Percentiles rank a stretch among this genome's conserved stretches.
Evolutionary conservation across 2,888 invertebrate species (phyloP).

Genomic region (Oithona nana): DNA sequence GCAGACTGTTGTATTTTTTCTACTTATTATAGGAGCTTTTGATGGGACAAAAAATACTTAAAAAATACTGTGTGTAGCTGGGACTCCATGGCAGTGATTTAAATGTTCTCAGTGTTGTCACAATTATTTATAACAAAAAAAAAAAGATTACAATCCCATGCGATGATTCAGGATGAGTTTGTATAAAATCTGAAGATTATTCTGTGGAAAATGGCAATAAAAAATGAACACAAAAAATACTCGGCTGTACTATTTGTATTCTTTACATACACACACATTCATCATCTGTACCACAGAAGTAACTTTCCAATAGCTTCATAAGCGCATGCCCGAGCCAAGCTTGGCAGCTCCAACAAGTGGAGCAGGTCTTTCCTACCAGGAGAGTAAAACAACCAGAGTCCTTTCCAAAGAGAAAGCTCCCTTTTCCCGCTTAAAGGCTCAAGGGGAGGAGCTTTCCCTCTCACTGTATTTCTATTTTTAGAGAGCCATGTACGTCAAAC

Average conservation of each 20-base stretch:
- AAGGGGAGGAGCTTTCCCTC: neutral
- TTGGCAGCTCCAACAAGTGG: constrained; percentile 10
- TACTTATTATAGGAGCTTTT: no score
- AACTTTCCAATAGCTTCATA: no score
- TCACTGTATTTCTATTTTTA: neutral
- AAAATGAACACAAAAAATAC: no score
- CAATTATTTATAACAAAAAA: neutral
- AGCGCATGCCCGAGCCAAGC: neutral
- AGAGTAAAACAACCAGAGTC: neutral
- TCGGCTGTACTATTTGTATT: no score
- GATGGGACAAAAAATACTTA: neutral
- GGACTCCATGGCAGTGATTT: neutral
- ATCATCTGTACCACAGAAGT: no score
- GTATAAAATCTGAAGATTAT: neutral
- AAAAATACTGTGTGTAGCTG: neutral
- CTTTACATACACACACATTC: no score
- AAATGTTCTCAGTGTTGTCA: neutral
- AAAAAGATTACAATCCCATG: no score
- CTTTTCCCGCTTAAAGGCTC: neutral
- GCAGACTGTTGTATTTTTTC: no score
- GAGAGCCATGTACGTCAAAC: constrained; percentile 8
- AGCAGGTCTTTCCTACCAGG: neutral
- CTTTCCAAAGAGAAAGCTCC: neutral
- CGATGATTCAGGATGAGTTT: no score
- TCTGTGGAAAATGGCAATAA: neutral